phyloP scores from a whole-genome alignment of 2,888 invertebrate genomes.

The Junonia oenone region DNA sequence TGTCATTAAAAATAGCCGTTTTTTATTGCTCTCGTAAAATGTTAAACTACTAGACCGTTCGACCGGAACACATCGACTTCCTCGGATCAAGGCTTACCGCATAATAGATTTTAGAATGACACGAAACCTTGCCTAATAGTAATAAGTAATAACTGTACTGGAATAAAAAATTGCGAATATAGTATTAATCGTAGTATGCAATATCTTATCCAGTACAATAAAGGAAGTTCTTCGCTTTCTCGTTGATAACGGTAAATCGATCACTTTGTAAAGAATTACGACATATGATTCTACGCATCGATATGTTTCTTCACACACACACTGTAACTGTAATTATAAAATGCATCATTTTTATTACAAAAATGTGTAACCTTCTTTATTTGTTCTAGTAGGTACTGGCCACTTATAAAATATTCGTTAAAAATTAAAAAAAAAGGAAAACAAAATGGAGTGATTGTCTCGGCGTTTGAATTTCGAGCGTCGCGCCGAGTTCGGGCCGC shows the following conservation, averaged over 20 bases:
- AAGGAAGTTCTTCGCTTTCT: neutral
- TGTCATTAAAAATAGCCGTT: constrained; percentile 28
- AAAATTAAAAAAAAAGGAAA: neutral
- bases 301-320: neutral
- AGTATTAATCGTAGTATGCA: neutral
- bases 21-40: constrained; percentile 30
- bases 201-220: neutral
- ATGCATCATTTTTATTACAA: neutral
- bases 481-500: constrained; percentile 41
- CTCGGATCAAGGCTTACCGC: constrained; percentile 27
- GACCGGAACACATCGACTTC: constrained; percentile 28
- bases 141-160: neutral
- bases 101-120: constrained; percentile 22
- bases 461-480: constrained; percentile 40
- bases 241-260: neutral
- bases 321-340: neutral
- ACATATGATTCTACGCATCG: neutral
- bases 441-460: constrained; percentile 11
- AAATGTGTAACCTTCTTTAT: neutral
- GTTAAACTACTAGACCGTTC: constrained; percentile 26
- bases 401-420: neutral
- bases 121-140: constrained; percentile 10
- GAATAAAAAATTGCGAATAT: neutral
- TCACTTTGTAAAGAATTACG: neutral
- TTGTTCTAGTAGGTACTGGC: neutral